Conservation (phyloP, 2,113 vertebrate genomes). For the Hipposideros armiger region DNA sequence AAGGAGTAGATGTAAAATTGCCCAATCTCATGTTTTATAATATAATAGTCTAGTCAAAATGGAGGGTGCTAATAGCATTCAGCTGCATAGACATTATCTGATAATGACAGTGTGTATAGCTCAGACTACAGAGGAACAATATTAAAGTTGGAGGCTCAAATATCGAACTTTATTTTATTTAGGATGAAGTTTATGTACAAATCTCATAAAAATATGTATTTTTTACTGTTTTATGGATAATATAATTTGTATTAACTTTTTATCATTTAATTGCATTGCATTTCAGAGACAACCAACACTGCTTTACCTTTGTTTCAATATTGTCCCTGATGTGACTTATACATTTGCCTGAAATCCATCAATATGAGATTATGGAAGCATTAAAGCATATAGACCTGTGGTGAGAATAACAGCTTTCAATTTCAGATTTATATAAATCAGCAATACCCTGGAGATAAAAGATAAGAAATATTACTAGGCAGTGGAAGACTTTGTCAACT, state of each 20-base stretch:
- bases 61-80: conserved; percentile 45
- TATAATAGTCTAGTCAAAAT: conserved; percentile 69
- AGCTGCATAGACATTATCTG: conserved; percentile 67
- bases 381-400: conserved; percentile 72
- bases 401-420: conserved; percentile 75
- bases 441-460: conserved; percentile 75
- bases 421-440: conserved; percentile 51
- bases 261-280: conserved; percentile 78
- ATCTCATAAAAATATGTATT: conserved; percentile 52
- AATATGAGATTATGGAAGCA: conserved; percentile 75
- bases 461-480: conserved; percentile 39
- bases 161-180: conserved; percentile 54
- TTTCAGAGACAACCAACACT: conserved; percentile 43
- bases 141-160: conserved; percentile 9
- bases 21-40: conserved; percentile 68
- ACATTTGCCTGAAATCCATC: conserved; percentile 73
- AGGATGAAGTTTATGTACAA: conserved; percentile 16
- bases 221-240: conserved; percentile 73
- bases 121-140: conserved; percentile 50
- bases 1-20: conserved; percentile 71
- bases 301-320: conserved; percentile 69
- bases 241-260: conserved; percentile 71
- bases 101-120: conserved; percentile 9
- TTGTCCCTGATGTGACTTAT: conserved; percentile 72
- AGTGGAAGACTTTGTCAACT: conserved; percentile 62